Evolutionary conservation across 2,888 invertebrate genomes (phyloP).

Genomic region (Rhopalosiphum nymphaeae): DNA sequence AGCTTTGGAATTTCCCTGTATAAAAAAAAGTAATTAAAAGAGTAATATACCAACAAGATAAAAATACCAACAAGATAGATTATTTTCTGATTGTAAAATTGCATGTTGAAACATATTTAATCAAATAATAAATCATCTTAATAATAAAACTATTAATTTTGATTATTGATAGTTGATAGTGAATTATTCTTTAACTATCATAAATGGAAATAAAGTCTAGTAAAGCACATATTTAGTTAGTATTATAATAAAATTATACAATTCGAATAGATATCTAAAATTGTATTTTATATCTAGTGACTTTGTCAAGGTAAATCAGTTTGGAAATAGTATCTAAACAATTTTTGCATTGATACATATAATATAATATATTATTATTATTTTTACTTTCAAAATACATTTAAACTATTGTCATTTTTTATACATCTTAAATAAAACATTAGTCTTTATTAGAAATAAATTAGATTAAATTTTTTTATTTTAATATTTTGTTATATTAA

Average conservation of each 20-base stretch:
- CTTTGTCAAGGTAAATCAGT: not conserved
- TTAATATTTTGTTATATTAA: not conserved
- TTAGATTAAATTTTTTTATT: not conserved
- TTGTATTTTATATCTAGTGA: not conserved
- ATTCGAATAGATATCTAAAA: too few species aligned
- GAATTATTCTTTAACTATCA: not conserved
- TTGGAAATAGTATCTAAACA: not conserved
- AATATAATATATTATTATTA: too few species aligned
- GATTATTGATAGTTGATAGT: not conserved
- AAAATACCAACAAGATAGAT: not conserved
- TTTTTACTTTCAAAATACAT: not conserved
- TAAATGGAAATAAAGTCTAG: not conserved
- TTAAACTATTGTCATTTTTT: not conserved
- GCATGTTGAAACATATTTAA: not conserved
- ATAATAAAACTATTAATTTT: not conserved
- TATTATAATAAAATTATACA: too few species aligned
- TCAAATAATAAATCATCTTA: not conserved
- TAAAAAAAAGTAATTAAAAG: too few species aligned
- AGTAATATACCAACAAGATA: slow-evolving; percentile 67
- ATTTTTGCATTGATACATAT: not conserved
- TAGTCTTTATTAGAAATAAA: not conserved
- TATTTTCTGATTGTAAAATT: not conserved
- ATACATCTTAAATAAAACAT: not conserved
- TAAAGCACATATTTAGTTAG: not conserved
- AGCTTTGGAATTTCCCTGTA: too few species aligned